Percentiles rank a stretch among this genome's conserved stretches.
These are phyloP conservation scores for Dermolepida albohirtum DNA, from an alignment of 2,888 invertebrate genomes.

Conservation along the genomic window DNA sequence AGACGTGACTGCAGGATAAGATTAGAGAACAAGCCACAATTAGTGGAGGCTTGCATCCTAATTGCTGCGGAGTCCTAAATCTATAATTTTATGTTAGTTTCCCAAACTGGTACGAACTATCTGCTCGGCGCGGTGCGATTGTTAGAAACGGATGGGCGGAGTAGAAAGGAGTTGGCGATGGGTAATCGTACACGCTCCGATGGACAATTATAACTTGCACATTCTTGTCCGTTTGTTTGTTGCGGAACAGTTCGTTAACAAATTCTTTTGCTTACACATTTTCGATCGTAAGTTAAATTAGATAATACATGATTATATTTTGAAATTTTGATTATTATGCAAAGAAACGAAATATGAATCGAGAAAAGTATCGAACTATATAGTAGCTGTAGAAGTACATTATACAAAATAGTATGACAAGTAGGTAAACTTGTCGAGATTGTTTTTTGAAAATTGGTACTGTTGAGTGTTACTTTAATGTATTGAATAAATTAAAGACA, in stretches of 20 bases:
- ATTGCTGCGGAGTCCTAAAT: slow-evolving; percentile 57
- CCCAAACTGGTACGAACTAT: slow-evolving; percentile 48
- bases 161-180: not conserved
- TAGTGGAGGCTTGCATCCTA: slow-evolving; percentile 59
- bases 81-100: slow-evolving; percentile 60
- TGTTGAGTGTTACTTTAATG: too few species aligned
- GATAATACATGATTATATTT: too few species aligned
- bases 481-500: too few species aligned
- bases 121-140: slow-evolving; percentile 27
- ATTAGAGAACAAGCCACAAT: slow-evolving; percentile 62
- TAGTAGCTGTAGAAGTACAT: too few species aligned
- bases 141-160: slow-evolving; percentile 23
- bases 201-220: slow-evolving; percentile 28
- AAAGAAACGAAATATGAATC: too few species aligned
- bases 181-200: slow-evolving; percentile 30
- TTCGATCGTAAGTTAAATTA: too few species aligned
- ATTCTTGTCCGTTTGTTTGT: slow-evolving; percentile 17
- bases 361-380: too few species aligned
- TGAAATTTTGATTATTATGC: too few species aligned
- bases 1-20: slow-evolving; percentile 58
- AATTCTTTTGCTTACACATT: not conserved
- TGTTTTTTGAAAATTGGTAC: too few species aligned
- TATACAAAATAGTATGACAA: too few species aligned
- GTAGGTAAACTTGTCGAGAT: too few species aligned
- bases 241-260: slow-evolving; percentile 1